Evolutionary conservation across 2,113 vertebrate species (phyloP).

Genomic region (Corythornis vintsioides): DNA sequence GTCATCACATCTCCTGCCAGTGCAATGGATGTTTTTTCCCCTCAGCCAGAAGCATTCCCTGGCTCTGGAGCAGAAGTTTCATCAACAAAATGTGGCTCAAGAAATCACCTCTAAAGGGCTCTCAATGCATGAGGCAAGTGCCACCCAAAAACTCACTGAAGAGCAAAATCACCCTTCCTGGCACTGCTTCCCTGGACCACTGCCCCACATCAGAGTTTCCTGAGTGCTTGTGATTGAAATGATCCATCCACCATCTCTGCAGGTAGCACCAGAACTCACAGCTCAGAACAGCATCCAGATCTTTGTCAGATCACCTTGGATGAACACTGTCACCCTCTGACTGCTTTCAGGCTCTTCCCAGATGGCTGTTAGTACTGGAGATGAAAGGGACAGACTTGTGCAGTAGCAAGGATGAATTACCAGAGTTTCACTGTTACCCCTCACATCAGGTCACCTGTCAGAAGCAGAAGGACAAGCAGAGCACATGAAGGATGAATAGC

Average conservation of each 20-base stretch:
- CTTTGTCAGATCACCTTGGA: constrained; percentile 29
- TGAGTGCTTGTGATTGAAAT: constrained; percentile 41
- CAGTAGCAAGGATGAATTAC: constrained; percentile 29
- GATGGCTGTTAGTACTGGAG: not conserved
- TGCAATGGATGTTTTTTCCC: not conserved
- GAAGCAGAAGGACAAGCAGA: not conserved
- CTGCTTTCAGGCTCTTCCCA: not conserved
- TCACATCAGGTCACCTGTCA: constrained; percentile 10
- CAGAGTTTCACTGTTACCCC: not conserved
- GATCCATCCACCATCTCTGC: constrained; percentile 21
- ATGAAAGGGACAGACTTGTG: not conserved
- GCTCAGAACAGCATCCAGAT: not conserved
- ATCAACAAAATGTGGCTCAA: constrained; percentile 14
- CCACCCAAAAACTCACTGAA: constrained; percentile 34
- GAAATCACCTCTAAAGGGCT: constrained; percentile 14
- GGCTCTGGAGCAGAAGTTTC: constrained; percentile 25
- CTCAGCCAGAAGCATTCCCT: constrained; percentile 20
- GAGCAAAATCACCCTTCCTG: constrained; percentile 30
- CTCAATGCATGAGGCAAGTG: not conserved
- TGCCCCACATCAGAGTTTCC: constrained; percentile 6
- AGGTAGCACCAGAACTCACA: constrained; percentile 15
- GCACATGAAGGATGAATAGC: not conserved
- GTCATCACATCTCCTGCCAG: constrained; percentile 65
- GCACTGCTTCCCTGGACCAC: constrained; percentile 15
- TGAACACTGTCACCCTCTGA: constrained; percentile 33